Conservation (phyloP, 2,113 vertebrate genomes). For the Diadophis punctatus region DNA sequence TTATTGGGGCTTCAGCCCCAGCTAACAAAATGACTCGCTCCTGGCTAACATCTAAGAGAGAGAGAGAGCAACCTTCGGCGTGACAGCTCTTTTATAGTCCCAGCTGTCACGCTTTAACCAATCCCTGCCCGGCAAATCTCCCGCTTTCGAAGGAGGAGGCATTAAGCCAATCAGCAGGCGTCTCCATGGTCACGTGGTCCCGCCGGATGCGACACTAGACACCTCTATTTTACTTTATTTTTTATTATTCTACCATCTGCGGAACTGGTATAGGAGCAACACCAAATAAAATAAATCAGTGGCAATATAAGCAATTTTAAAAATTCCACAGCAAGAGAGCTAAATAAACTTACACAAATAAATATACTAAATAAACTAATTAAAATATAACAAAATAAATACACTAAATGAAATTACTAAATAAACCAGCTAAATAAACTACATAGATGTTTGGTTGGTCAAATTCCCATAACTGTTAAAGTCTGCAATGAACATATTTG, state of each 20-base stretch:
- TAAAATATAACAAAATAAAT: not conserved
- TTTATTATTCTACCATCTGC: not conserved
- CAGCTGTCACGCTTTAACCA: no score
- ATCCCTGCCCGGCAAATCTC: no score
- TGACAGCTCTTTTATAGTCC: no score
- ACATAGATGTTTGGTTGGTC: not conserved
- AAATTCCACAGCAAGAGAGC: slow-evolving; percentile 28
- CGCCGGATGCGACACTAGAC: no score
- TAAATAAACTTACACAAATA: not conserved
- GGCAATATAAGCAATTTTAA: slow-evolving; percentile 7
- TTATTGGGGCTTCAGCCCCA: no score
- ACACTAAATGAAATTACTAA: no score
- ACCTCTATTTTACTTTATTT: not conserved
- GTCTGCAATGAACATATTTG: slow-evolving; percentile 11
- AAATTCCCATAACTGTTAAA: not conserved
- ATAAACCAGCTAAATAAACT: not conserved
- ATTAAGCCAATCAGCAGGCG: no score
- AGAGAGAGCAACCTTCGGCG: no score
- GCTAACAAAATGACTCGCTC: no score
- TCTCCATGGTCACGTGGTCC: no score
- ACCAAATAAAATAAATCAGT: not conserved
- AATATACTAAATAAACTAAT: not conserved
- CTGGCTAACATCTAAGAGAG: no score
- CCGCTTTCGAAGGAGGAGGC: no score
- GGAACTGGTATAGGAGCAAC: not conserved